phyloP scores from a whole-genome alignment of 2,888 invertebrate genomes.

The Ectemnius cavifrons region DNA sequence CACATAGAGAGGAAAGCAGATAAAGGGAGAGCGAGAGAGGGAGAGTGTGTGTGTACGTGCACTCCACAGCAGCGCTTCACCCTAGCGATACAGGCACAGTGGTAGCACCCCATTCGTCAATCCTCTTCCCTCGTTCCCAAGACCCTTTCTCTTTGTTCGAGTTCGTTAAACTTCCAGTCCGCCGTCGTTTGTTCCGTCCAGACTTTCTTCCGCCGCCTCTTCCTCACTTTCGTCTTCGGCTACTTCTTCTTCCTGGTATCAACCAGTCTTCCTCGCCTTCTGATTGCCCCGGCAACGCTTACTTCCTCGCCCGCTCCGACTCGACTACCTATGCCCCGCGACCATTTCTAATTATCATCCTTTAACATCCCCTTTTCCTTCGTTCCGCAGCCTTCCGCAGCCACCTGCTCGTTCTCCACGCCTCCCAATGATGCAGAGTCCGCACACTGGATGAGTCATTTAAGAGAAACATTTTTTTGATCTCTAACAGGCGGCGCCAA shows the following conservation, averaged over 20 bases:
- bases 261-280: background rate
- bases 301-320: background rate
- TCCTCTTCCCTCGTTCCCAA: constrained; percentile 56
- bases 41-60: constrained; percentile 48
- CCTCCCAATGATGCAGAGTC: no score
- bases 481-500: no score
- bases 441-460: no score
- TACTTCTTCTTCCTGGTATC: constrained; percentile 21
- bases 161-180: constrained; percentile 68
- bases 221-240: constrained; percentile 6
- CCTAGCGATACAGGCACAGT: constrained; percentile 41
- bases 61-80: constrained; percentile 38
- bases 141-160: constrained; percentile 63
- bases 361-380: background rate
- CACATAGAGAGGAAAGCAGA: constrained; percentile 8
- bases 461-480: no score
- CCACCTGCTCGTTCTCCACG: no score
- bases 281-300: background rate
- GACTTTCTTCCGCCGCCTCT: constrained; percentile 20
- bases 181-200: constrained; percentile 41
- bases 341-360: constrained; percentile 8
- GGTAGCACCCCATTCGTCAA: constrained; percentile 65
- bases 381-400: no score
- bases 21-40: constrained; percentile 26
- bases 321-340: background rate